Conservation (phyloP, 2,113 vertebrate species). For the Caranx melampygus region DNA sequence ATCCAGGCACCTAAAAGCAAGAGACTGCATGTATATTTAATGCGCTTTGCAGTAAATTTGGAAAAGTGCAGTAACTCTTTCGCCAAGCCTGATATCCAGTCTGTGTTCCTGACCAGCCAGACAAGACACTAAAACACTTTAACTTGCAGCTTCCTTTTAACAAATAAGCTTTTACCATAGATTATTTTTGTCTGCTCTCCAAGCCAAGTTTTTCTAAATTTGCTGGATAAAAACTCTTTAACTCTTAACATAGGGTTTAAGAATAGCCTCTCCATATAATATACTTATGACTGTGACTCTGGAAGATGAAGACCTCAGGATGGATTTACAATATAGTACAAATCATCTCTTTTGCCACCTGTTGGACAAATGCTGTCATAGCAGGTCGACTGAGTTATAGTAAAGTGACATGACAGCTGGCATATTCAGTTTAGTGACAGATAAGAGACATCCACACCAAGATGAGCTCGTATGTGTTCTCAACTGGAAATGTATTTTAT, state of each 20-base stretch:
- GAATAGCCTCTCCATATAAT: not conserved
- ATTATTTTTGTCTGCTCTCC: not conserved
- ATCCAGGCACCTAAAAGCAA: constrained; percentile 17
- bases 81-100: not conserved
- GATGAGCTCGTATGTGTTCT: no score
- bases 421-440: not conserved
- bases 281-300: not conserved
- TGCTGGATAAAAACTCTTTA: not conserved
- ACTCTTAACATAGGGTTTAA: not conserved
- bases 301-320: not conserved
- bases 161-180: not conserved
- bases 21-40: constrained; percentile 50
- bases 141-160: not conserved
- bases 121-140: not conserved
- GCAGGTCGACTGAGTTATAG: not conserved
- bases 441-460: not conserved
- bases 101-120: not conserved
- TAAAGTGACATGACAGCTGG: not conserved
- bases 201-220: not conserved
- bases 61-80: constrained; percentile 9
- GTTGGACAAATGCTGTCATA: constrained; percentile 36
- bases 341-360: constrained; percentile 18
- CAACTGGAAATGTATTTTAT: not conserved
- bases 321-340: not conserved
- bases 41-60: constrained; percentile 35